Evolutionary conservation across 2,888 invertebrate species (phyloP), one percentile per base, ranked within the genome.

Genomic region (Endomychus coccineus): DNA sequence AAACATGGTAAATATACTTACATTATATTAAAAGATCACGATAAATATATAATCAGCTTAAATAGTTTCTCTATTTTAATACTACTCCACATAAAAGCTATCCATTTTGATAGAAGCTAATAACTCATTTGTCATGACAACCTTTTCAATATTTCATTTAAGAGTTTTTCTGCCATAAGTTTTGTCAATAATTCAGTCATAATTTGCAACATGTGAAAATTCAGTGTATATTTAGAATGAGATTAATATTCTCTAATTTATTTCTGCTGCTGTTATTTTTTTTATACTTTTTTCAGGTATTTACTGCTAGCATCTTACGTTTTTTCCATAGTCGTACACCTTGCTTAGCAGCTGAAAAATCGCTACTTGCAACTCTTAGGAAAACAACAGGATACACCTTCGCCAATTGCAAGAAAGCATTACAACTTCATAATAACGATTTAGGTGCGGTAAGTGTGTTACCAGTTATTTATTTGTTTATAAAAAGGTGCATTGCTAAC

Each of bases 331-430:
- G 25, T 11, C 19, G 25, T 3, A 37, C 25, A 15, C 30, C 19
- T 13, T 27, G 30, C 16, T 71, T 73, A 54, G 74, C 77, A 3
- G 68, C 66, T 1, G 80, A 78, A 49, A 88, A 89, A 53, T 80
- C 84, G 16, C 69, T 81, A 6, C 67, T 96, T 17, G 83, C 88
- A 15, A 78, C 83, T 50, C 71, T 98, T 12, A 73, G 98, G 12
- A 96, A 94, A 66, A 86, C 85, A 59, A 98, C 97, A 2, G 97
- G 97, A 4, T 96, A 92, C 62, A 86, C 95, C 4, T 90, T 96
- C 68, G 72, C 87, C 9, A 95, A 96, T 61, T 97, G 97, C 65
- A 91, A 91, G 58, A 94, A 96, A 65, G 96, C 97, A 1, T 69
- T 97, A 40, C 86, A 90, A 60, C 71, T 90, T 67, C 82, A 92